These are phyloP conservation scores for Mirounga angustirostris DNA, from an alignment of 2,113 vertebrate species.

Conservation along the genomic window DNA sequence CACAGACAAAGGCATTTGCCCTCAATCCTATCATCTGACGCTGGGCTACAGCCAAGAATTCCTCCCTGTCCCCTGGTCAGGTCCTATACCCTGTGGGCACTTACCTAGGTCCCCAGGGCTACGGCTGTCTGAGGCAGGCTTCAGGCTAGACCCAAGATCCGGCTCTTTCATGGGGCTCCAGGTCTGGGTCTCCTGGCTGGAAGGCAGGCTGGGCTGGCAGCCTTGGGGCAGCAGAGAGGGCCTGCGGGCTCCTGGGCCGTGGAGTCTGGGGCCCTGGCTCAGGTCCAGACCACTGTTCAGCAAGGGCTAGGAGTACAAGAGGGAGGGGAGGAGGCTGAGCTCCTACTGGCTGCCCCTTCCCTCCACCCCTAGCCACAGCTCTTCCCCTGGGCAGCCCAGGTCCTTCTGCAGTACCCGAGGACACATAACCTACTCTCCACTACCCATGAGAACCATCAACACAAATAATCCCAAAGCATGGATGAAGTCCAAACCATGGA, in stretches of 20 bases:
- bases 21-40: neutral
- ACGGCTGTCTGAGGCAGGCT: slow-evolving; percentile 89
- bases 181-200: slow-evolving; percentile 4
- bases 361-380: neutral
- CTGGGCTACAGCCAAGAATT: neutral
- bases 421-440: neutral
- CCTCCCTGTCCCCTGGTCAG: neutral
- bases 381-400: neutral
- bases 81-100: neutral
- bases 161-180: neutral
- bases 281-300: neutral
- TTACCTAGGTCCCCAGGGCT: slow-evolving; percentile 92
- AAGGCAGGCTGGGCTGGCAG: slow-evolving; percentile 72
- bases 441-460: neutral
- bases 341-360: neutral
- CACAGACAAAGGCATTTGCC: neutral
- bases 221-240: slow-evolving; percentile 87
- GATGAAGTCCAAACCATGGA: neutral
- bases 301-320: slow-evolving; percentile 47
- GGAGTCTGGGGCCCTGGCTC: slow-evolving; percentile 84
- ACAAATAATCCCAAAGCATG: neutral
- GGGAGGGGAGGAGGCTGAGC: neutral
- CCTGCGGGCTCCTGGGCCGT: slow-evolving; percentile 80
- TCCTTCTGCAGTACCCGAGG: neutral
- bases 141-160: slow-evolving; percentile 42